These are phyloP conservation scores for Pimephales promelas DNA, from an alignment of 2,113 vertebrate species.

Conservation along the genomic window DNA sequence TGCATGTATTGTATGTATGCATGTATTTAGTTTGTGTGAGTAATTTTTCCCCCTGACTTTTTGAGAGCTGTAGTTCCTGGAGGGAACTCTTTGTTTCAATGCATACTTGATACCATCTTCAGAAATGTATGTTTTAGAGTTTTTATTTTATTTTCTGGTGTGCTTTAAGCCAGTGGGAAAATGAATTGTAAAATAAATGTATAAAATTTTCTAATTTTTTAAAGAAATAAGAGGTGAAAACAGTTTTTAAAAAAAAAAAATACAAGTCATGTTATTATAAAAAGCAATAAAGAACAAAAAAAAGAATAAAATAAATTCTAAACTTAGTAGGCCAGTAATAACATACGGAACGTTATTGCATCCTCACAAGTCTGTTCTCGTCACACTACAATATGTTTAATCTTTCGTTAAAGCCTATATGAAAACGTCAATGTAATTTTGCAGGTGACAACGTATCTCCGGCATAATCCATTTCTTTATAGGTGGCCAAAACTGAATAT, in stretches of 20 bases:
- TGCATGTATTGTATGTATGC: slow-evolving; percentile 79
- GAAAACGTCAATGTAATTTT: background rate
- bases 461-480: slow-evolving; percentile 2
- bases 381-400: slow-evolving; percentile 57
- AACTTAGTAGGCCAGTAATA: slow-evolving; percentile 75
- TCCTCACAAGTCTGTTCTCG: slow-evolving; percentile 66
- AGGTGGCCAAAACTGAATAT: slow-evolving; percentile 8
- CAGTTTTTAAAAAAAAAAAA: slow-evolving; percentile 67
- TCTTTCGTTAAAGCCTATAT: background rate
- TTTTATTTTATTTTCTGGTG: slow-evolving; percentile 60
- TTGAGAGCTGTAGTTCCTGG: slow-evolving; percentile 35
- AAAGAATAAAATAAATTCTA: slow-evolving; percentile 55
- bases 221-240: slow-evolving; percentile 63
- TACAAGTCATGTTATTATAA: slow-evolving; percentile 71
- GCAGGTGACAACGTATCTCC: background rate
- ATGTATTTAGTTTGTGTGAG: slow-evolving; percentile 71
- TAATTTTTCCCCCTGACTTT: slow-evolving; percentile 66
- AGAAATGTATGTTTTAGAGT: slow-evolving; percentile 52
- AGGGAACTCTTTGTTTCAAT: slow-evolving; percentile 54
- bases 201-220: slow-evolving; percentile 78
- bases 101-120: slow-evolving; percentile 71
- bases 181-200: slow-evolving; percentile 75
- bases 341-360: slow-evolving; percentile 71
- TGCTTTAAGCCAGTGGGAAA: slow-evolving; percentile 62
- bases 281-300: slow-evolving; percentile 63